Conservation (phyloP, 2,113 vertebrate species). For the Mormyrus lacerda region DNA sequence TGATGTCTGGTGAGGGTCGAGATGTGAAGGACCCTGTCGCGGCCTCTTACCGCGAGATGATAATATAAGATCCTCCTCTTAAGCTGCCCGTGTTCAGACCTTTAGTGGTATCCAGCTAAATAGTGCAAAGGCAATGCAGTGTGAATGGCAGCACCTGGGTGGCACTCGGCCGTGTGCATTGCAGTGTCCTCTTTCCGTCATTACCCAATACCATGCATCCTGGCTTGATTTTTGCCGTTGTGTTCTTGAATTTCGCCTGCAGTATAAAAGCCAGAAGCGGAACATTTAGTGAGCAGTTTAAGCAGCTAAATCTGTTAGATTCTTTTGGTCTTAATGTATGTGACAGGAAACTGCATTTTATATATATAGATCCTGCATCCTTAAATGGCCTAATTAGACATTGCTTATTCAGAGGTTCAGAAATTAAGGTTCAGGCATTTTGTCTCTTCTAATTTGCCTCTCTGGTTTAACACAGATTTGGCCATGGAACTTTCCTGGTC, state of each 20-base stretch:
- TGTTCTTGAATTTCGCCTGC: neutral
- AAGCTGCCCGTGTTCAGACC: neutral
- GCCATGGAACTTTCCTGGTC: slow-evolving; percentile 79
- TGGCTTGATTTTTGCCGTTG: neutral
- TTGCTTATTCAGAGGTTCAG: neutral
- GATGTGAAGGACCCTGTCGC: neutral
- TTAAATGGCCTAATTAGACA: neutral
- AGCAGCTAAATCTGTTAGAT: neutral
- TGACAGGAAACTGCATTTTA: neutral
- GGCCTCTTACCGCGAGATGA: neutral
- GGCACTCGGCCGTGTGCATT: neutral
- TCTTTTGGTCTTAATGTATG: neutral
- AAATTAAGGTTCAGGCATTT: neutral
- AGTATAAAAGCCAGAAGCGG: neutral
- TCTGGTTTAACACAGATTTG: slow-evolving; percentile 58
- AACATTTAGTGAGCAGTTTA: neutral
- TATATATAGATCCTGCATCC: neutral
- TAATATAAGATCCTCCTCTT: neutral
- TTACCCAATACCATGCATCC: neutral
- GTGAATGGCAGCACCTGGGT: neutral
- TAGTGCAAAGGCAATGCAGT: neutral
- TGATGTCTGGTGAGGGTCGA: neutral
- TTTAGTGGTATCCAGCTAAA: neutral
- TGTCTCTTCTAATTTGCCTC: neutral
- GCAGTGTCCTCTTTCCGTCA: neutral